phyloP scores from a whole-genome alignment of 1,140 invertebrate genomes.

The Eriocheir sinensis region DNA sequence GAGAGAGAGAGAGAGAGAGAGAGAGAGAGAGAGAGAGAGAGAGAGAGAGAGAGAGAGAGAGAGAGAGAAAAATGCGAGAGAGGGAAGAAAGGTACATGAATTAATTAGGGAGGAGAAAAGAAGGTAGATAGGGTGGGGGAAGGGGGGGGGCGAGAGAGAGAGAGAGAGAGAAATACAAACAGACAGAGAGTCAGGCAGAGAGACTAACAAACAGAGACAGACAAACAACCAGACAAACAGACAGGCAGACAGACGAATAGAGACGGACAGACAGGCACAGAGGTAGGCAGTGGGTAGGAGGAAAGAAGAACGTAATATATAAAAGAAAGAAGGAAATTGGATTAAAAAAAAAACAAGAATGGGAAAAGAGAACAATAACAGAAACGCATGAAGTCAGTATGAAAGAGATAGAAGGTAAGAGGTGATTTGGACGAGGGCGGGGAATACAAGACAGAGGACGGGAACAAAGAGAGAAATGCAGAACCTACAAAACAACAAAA shows the following conservation, averaged over 20 bases:
- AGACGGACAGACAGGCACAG: neutral
- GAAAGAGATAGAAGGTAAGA: neutral
- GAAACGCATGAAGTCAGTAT: neutral
- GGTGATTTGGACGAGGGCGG: neutral
- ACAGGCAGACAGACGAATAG: neutral
- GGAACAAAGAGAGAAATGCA: neutral
- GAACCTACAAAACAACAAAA: neutral
- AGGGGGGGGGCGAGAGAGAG: neutral
- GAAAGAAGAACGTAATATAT: neutral
- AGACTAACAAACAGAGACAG: neutral
- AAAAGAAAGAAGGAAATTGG: too few species aligned
- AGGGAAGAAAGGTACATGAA: neutral
- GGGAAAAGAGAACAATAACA: neutral
- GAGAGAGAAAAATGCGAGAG: neutral
- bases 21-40: neutral
- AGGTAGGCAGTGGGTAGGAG: neutral
- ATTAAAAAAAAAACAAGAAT: neutral
- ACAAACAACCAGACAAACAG: neutral
- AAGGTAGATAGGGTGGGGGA: neutral
- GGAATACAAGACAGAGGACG: neutral
- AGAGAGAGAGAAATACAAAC: neutral
- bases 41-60: neutral
- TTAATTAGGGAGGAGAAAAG: neutral
- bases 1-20: slow-evolving; percentile 29
- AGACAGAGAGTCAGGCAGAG: neutral